Evolutionary conservation across 2,888 invertebrate genomes (phyloP).

Genomic region (Arenicola marina): DNA sequence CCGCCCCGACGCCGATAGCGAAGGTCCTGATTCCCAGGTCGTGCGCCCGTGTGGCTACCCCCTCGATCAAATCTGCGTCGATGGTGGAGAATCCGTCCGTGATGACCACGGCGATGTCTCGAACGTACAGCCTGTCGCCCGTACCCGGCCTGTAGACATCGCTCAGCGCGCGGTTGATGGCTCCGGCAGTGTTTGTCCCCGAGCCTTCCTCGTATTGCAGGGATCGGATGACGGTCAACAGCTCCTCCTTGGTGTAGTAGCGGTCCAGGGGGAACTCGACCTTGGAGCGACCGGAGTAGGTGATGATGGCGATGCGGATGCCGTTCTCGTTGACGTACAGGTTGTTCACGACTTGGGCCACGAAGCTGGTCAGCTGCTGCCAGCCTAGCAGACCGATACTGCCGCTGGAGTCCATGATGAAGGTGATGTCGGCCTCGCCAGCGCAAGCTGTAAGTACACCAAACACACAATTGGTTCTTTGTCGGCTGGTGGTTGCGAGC

Average conservation of each 20-base stretch:
- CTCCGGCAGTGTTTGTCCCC: constrained; percentile 17
- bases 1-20: constrained; percentile 43
- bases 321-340: constrained; percentile 19
- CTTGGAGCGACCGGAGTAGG: constrained; percentile 5
- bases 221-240: constrained; percentile 16
- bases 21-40: constrained; percentile 40
- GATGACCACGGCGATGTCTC: constrained; percentile 32
- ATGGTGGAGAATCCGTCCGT: constrained; percentile 28
- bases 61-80: constrained; percentile 8
- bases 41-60: constrained; percentile 42
- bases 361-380: constrained; percentile 14
- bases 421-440: constrained; percentile 25
- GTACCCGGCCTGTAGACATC: constrained; percentile 6
- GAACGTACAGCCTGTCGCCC: constrained; percentile 22
- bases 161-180: constrained; percentile 9
- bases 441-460: constrained; percentile 19
- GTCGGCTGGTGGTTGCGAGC: too few relatives aligned
- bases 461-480: not conserved
- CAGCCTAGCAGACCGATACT: constrained; percentile 22
- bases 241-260: not conserved
- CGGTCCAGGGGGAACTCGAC: constrained; percentile 13
- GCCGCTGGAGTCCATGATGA: constrained; percentile 31
- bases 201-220: constrained; percentile 19
- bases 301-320: constrained; percentile 8
- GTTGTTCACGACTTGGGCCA: constrained; percentile 17